Conservation (phyloP, 2,888 invertebrate species). For the Drosophila merina region DNA sequence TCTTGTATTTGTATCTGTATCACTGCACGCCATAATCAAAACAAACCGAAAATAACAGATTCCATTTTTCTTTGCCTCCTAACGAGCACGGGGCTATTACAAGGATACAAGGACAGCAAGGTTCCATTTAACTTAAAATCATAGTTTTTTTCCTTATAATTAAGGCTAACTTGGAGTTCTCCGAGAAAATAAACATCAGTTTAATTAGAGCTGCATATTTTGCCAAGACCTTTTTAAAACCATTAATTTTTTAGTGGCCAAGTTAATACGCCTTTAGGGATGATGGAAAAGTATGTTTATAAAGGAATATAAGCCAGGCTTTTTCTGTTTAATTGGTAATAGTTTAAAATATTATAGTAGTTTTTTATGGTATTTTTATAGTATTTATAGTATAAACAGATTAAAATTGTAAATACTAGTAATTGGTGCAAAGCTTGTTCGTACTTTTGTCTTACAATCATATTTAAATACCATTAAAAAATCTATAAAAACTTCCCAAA, state of each 20-base stretch:
- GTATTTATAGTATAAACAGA: too few species aligned
- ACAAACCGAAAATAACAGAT: conserved; percentile 40
- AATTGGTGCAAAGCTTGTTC: too few species aligned
- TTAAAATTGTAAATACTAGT: too few species aligned
- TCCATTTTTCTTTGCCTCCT: conserved; percentile 20
- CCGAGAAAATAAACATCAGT: neutral
- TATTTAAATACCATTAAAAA: neutral
- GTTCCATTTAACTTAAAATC: neutral
- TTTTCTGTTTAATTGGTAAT: too few species aligned
- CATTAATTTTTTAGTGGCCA: too few species aligned
- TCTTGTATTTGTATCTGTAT: conserved; percentile 2
- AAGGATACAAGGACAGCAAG: neutral
- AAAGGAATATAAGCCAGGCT: too few species aligned
- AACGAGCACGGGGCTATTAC: conserved; percentile 9
- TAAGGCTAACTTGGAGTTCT: neutral
- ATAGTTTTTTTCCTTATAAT: neutral
- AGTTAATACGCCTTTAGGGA: too few species aligned
- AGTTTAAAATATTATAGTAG: too few species aligned
- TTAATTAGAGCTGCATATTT: neutral
- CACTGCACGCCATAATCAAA: conserved; percentile 28
- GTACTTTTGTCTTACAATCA: too few species aligned
- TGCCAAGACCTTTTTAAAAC: neutral
- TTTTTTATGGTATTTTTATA: too few species aligned
- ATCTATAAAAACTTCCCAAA: neutral
- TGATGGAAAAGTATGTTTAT: too few species aligned